Base-by-base conservation (phyloP, 1,140 invertebrate species). In the Drosophila mauritiana region DNA sequence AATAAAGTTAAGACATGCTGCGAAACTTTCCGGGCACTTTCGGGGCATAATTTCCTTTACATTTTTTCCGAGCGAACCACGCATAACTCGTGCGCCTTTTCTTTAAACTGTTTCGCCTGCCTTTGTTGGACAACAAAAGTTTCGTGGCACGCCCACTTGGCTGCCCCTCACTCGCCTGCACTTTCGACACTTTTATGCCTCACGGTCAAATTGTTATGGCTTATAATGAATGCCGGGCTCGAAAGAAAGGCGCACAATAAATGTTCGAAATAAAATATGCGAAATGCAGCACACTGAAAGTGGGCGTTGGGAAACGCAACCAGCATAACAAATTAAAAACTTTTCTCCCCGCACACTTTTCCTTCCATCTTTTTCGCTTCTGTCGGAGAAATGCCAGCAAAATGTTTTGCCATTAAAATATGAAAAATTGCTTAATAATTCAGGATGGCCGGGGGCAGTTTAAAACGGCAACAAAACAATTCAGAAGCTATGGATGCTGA, bases 351-450 rank as follows among this genome's bases (percentile, higher is more conserved):
- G 0, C 12, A 13, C 11, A 27, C 13, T 39, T 20, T 22, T 55
- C 53, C 42, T 34, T 45, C 64, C 43, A 15, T 31, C 12, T 53
- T 34, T 78, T 54, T 45, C 56, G 46, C 39, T 37, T 40, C 27
- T 11, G 42, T 40, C 61, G 39, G 39, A 45, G 42, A 45, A 45
- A 48, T 77, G 57, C 58, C 83, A 63, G 67, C 79, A 83, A 88
- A 88, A 88, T 88, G 83, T 88, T 89, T 88, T 77, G 62, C 83
- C 76, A 88, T 88, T 88, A 88, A 86, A 88, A 88, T 73, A 80
- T 88, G 83, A 88, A 89, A 89, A 88, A 88, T 89, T 88, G 76
- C 80, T 82, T 81, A 89, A 88, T 88, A 88, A 88, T 78, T 88
- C 78, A 58, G 52, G 46, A 22, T 12, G 51, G 62, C 72, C 39